Percentiles rank a stretch among this genome's conserved stretches.
These are phyloP conservation scores for Megaceryle alcyon DNA, from an alignment of 2,797 vertebrate species.

Conservation along the genomic window DNA sequence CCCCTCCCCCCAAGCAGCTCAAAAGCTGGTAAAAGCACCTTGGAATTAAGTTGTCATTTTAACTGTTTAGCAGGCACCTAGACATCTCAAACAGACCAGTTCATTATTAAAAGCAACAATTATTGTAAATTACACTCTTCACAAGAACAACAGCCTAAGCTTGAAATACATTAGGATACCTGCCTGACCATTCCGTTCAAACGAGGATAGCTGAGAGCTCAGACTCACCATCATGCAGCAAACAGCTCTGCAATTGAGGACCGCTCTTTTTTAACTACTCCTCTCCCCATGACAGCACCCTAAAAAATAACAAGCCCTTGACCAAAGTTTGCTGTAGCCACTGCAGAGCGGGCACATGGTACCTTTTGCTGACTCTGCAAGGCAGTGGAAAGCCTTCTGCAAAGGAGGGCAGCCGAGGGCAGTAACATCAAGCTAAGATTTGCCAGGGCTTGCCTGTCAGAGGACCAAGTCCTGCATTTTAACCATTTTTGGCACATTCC, in stretches of 20 bases:
- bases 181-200: slow-evolving; percentile 22
- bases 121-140: slow-evolving; percentile 19
- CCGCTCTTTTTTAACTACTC: neutral
- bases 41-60: slow-evolving; percentile 3
- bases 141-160: slow-evolving; percentile 1
- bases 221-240: neutral
- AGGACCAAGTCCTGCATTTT: slow-evolving; percentile 39
- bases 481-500: slow-evolving; percentile 59
- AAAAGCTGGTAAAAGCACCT: neutral
- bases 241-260: neutral
- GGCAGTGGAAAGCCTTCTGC: neutral
- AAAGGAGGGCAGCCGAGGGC: slow-evolving; percentile 21
- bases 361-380: slow-evolving; percentile 41
- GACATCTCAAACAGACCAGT: neutral
- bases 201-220: slow-evolving; percentile 22
- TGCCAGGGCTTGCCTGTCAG: slow-evolving; percentile 49
- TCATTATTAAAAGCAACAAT: slow-evolving; percentile 24
- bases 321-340: neutral
- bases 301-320: neutral
- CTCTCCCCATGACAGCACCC: neutral
- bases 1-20: neutral
- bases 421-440: slow-evolving; percentile 42
- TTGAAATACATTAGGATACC: neutral
- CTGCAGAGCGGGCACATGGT: neutral
- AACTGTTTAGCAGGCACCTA: neutral